Conservation (phyloP, 2,888 invertebrate genomes). For the Synanthedon myopaeformis region DNA sequence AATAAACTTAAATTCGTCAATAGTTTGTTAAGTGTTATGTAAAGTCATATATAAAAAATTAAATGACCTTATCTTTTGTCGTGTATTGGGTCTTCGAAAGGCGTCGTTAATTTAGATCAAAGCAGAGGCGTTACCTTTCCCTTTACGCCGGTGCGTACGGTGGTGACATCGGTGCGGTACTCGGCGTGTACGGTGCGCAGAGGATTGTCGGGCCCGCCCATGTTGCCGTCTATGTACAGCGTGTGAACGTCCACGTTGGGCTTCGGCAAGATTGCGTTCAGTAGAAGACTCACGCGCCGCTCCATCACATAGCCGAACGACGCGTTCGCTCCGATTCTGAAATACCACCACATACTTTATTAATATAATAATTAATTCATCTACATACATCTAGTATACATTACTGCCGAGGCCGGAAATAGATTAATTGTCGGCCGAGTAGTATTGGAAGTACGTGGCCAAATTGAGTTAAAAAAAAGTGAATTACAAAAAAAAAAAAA, state of each 20-base stretch:
- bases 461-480: too few relatives aligned
- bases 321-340: constrained; percentile 69
- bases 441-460: too few relatives aligned
- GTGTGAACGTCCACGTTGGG: constrained; percentile 75
- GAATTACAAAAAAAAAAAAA: too few relatives aligned
- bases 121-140: constrained; percentile 55
- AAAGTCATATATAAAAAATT: neutral
- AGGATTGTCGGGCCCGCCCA: constrained; percentile 38
- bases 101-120: too few relatives aligned
- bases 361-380: too few relatives aligned
- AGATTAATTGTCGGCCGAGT: too few relatives aligned
- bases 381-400: too few relatives aligned
- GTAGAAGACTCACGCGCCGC: constrained; percentile 62
- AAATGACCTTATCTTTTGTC: neutral
- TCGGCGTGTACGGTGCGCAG: constrained; percentile 49
- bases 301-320: constrained; percentile 61
- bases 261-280: constrained; percentile 72
- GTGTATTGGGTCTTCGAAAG: constrained; percentile 6
- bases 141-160: constrained; percentile 66
- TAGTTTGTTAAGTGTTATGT: too few relatives aligned
- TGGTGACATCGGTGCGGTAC: constrained; percentile 67
- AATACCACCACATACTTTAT: too few relatives aligned
- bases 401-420: too few relatives aligned
- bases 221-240: constrained; percentile 56
- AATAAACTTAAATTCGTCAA: too few relatives aligned